Percentiles rank a stretch among this genome's conserved stretches.
These are phyloP conservation scores for Drosophila lini DNA, from an alignment of 1,140 invertebrate genomes.

Conservation along the genomic window DNA sequence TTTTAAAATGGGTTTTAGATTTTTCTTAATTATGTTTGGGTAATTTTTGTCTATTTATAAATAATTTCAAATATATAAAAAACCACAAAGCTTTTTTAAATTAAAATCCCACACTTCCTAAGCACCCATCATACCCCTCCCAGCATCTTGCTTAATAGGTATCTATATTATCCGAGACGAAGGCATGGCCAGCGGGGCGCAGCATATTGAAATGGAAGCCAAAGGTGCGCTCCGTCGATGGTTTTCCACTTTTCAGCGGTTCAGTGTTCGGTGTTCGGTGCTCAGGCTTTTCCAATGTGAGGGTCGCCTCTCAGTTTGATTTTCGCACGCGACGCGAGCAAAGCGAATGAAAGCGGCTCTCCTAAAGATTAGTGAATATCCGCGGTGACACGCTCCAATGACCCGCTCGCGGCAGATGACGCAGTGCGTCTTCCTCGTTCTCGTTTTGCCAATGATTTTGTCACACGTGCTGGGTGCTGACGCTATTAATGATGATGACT, in stretches of 20 bases:
- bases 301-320: conserved; percentile 60
- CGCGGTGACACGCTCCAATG: conserved; percentile 54
- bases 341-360: conserved; percentile 16
- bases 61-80: no score
- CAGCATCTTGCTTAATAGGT: background rate
- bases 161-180: conserved; percentile 3
- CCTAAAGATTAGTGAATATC: conserved; percentile 11
- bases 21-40: no score
- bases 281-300: conserved; percentile 50
- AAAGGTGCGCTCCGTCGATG: conserved; percentile 56
- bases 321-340: conserved; percentile 60
- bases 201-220: conserved; percentile 43
- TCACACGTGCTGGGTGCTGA: conserved; percentile 37
- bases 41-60: no score
- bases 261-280: conserved; percentile 1
- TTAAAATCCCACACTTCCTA: no score
- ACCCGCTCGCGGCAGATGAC: conserved; percentile 53
- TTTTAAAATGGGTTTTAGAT: no score
- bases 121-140: conserved; percentile 1
- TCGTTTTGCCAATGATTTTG: conserved; percentile 21
- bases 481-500: conserved; percentile 21
- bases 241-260: conserved; percentile 52
- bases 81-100: no score
- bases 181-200: conserved; percentile 42
- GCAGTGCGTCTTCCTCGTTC: conserved; percentile 52